Percentiles rank a stretch among this genome's conserved stretches.
Conservation (phyloP, 2,797 vertebrate genomes). For the Falco concolor region DNA sequence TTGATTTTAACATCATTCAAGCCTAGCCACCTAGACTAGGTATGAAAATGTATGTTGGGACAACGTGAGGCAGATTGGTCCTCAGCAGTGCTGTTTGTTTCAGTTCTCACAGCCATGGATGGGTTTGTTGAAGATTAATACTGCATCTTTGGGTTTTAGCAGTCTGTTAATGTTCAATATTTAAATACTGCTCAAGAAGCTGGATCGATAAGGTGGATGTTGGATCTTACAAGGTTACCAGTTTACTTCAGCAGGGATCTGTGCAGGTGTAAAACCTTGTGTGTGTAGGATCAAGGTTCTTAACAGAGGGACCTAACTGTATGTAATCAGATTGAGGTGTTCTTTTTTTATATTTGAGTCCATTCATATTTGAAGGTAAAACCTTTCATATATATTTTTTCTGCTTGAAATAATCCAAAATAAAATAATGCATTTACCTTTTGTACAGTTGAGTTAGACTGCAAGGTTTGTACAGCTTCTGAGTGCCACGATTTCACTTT, state of each 20-base stretch:
- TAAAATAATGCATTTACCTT: background rate
- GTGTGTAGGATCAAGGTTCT: background rate
- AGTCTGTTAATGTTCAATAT: background rate
- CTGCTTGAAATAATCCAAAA: background rate
- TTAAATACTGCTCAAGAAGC: background rate
- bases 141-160: background rate
- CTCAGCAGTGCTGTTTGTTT: background rate
- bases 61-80: background rate
- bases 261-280: background rate
- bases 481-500: constrained; percentile 5
- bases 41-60: background rate
- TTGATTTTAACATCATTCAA: constrained; percentile 48
- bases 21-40: background rate
- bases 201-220: background rate
- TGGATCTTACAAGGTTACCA: background rate
- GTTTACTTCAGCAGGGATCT: background rate
- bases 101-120: background rate
- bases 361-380: background rate
- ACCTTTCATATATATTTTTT: background rate
- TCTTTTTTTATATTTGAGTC: background rate
- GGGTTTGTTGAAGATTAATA: background rate
- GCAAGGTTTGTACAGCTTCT: background rate
- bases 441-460: background rate
- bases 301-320: background rate
- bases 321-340: background rate